These are phyloP conservation scores for Bombus breviceps DNA, from an alignment of 1,140 invertebrate species.

Conservation along the genomic window DNA sequence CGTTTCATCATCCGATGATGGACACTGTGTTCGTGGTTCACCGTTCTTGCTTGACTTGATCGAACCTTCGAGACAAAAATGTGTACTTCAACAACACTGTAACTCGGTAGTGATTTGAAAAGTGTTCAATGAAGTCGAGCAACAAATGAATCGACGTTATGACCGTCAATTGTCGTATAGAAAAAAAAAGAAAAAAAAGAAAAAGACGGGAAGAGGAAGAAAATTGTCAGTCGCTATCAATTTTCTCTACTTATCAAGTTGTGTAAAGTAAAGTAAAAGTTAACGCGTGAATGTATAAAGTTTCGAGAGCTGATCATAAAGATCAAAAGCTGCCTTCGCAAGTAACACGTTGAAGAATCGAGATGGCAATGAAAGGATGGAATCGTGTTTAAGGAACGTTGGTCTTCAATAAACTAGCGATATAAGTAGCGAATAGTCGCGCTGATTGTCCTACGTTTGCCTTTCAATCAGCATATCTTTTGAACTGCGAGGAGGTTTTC, in stretches of 20 bases:
- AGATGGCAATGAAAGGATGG: not conserved
- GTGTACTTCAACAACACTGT: fast-evolving
- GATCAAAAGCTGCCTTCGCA: not conserved
- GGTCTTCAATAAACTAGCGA: not conserved
- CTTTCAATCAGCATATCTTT: conserved; percentile 12
- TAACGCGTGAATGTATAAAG: conserved; percentile 14
- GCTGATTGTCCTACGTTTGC: conserved; percentile 24
- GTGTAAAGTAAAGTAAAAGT: conserved; percentile 7
- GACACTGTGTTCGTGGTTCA: not conserved
- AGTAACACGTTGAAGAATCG: not conserved
- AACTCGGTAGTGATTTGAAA: not conserved
- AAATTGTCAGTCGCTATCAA: not conserved
- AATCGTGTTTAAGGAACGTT: not conserved
- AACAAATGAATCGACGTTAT: not conserved
- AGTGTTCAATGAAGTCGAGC: not conserved
- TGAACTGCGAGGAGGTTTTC: not conserved
- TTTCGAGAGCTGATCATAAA: not conserved
- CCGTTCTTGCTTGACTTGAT: not conserved
- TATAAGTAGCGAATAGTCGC: no score
- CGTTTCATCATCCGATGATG: not conserved
- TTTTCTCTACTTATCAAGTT: not conserved
- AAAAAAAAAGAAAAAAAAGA: not conserved
- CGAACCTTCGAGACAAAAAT: not conserved
- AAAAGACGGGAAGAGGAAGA: not conserved
- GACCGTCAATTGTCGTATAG: conserved; percentile 18